A percentile compares a stretch with the other conserved stretches of the same genome.
Evolutionary conservation across 2,797 vertebrate genomes (phyloP).

Genomic region (Sebastes hubbsi): DNA sequence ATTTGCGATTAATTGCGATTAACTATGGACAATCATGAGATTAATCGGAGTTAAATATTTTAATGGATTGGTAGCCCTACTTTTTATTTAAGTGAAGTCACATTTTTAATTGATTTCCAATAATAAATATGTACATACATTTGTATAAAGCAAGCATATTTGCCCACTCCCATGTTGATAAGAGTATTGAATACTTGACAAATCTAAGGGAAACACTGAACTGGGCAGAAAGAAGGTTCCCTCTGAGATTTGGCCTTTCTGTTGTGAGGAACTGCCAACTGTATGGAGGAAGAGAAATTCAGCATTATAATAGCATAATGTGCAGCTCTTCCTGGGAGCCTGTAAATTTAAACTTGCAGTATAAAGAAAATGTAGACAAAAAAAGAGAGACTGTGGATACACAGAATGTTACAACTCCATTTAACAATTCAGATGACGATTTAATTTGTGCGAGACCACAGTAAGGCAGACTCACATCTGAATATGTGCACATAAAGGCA

Average conservation of each 20-base stretch:
- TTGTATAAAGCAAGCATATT: no score
- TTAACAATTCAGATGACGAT: neutral
- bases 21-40: no score
- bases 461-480: neutral
- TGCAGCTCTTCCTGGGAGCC: neutral
- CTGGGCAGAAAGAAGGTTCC: conserved; percentile 22
- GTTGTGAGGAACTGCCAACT: conserved; percentile 23
- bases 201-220: conserved; percentile 29
- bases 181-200: no score
- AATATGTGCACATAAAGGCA: neutral
- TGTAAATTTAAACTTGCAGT: neutral
- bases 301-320: conserved; percentile 14
- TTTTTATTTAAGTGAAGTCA: no score
- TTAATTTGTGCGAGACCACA: neutral
- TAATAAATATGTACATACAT: no score
- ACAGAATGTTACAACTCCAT: neutral
- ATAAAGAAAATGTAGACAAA: neutral
- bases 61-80: no score
- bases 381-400: neutral
- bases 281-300: neutral
- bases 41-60: no score
- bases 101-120: no score
- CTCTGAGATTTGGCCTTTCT: conserved; percentile 42
- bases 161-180: no score
- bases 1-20: no score